Percentiles rank a stretch among this genome's conserved stretches.
phyloP scores from a whole-genome alignment of 1,140 invertebrate species.

The Pachypeltis micranthus region DNA sequence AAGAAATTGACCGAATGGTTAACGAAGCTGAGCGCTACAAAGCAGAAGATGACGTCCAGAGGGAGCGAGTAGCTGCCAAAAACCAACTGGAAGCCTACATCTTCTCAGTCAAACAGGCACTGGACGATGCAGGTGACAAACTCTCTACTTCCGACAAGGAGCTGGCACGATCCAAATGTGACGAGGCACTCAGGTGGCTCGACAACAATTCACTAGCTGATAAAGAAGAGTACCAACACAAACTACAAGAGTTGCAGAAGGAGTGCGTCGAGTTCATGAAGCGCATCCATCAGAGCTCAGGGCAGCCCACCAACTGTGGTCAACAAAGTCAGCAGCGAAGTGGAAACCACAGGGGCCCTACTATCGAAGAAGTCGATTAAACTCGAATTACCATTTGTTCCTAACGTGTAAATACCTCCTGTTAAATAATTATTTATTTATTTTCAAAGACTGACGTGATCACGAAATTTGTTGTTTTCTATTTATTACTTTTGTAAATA shows the following conservation, averaged over 20 bases:
- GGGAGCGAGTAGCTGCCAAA: conserved; percentile 52
- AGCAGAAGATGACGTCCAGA: conserved; percentile 42
- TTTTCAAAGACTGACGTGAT: too few species aligned
- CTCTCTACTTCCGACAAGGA: conserved; percentile 26
- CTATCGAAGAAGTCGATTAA: conserved; percentile 63
- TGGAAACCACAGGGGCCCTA: conserved; percentile 41
- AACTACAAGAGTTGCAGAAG: conserved; percentile 40
- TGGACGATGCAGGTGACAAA: conserved; percentile 6
- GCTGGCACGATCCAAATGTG: conserved; percentile 38
- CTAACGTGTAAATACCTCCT: too few species aligned
- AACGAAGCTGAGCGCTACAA: conserved; percentile 49
- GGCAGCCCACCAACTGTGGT: not conserved
- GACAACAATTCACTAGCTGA: conserved; percentile 48
- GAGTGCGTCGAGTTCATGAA: conserved; percentile 42
- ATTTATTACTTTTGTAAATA: too few species aligned
- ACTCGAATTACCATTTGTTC: too few species aligned
- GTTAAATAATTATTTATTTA: too few species aligned
- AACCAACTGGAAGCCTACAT: conserved; percentile 74
- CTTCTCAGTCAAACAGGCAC: conserved; percentile 57
- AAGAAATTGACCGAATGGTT: conserved; percentile 87
- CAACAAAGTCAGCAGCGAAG: conserved; percentile 11
- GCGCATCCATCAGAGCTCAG: conserved; percentile 35
- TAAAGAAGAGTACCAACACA: conserved; percentile 49
- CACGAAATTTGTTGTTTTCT: too few species aligned
- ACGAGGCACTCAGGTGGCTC: conserved; percentile 45